Evolutionary conservation across 2,113 vertebrate genomes (phyloP).

Genomic region (Colaptes auratus): DNA sequence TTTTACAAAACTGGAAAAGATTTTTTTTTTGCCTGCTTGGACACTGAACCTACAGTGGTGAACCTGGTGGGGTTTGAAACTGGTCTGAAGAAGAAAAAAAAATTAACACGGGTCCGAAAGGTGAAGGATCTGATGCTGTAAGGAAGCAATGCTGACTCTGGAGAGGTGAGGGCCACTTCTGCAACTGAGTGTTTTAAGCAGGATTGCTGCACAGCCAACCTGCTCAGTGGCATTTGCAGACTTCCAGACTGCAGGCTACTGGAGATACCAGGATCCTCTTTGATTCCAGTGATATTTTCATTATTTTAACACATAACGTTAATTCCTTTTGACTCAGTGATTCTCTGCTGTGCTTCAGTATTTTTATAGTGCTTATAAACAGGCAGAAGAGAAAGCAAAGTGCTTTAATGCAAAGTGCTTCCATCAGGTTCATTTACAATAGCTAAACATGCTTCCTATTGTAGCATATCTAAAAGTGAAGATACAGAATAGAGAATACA

Average conservation of each 20-base stretch:
- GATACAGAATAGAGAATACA: no score
- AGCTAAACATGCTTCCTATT: not conserved
- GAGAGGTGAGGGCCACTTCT: not conserved
- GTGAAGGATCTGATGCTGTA: fast-evolving
- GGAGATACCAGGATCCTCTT: not conserved
- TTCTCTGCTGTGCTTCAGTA: not conserved
- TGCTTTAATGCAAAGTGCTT: not conserved
- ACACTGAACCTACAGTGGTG: fast-evolving
- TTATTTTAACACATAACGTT: not conserved
- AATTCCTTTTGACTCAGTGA: not conserved
- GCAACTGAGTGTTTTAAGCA: fast-evolving
- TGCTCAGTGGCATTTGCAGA: not conserved
- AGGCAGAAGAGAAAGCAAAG: not conserved
- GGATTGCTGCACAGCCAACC: not conserved
- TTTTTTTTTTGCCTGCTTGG: not conserved
- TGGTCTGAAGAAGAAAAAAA: not conserved
- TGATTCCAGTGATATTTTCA: not conserved
- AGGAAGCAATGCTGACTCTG: fast-evolving
- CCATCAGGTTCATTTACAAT: not conserved
- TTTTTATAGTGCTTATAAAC: not conserved
- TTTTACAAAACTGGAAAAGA: not conserved
- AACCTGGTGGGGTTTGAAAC: not conserved
- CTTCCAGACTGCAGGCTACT: not conserved
- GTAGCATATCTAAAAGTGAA: not conserved
- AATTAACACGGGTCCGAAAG: not conserved